A percentile compares a stretch with the other conserved stretches of the same genome.
phyloP scores from a whole-genome alignment of 2,888 invertebrate genomes.

The Poecilus cupreus region DNA sequence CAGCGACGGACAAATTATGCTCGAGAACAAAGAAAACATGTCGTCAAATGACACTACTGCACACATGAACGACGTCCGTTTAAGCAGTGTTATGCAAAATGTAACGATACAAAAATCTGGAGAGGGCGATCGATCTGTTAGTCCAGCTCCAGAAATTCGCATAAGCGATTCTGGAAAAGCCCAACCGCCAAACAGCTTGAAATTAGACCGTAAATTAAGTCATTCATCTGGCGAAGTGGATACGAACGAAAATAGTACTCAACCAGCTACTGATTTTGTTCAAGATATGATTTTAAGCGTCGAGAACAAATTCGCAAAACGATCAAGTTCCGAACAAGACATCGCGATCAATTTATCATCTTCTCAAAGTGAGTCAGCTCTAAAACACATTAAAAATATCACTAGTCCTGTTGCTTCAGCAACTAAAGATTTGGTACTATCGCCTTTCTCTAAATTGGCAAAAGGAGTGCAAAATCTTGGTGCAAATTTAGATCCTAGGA shows the following conservation, averaged over 20 bases:
- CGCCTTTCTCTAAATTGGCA: slow-evolving; percentile 88
- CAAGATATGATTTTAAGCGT: slow-evolving; percentile 61
- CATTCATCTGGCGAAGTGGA: slow-evolving; percentile 83
- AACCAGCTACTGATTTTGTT: slow-evolving; percentile 60
- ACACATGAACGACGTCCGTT: slow-evolving; percentile 70
- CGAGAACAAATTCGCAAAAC: slow-evolving; percentile 66
- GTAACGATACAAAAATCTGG: slow-evolving; percentile 65
- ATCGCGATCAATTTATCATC: slow-evolving; percentile 82
- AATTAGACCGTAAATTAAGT: slow-evolving; percentile 79
- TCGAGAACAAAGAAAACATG: slow-evolving; percentile 70
- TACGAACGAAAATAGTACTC: slow-evolving; percentile 65
- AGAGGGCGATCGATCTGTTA: slow-evolving; percentile 64
- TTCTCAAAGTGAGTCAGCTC: slow-evolving; percentile 87
- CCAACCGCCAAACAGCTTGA: slow-evolving; percentile 75
- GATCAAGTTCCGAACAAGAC: slow-evolving; percentile 81
- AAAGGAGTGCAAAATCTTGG: slow-evolving; percentile 91
- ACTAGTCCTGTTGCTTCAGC: slow-evolving; percentile 80
- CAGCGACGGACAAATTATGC: slow-evolving; percentile 56
- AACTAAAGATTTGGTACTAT: slow-evolving; percentile 81
- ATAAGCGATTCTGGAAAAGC: slow-evolving; percentile 71
- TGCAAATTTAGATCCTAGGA: slow-evolving; percentile 89
- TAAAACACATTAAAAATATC: slow-evolving; percentile 80
- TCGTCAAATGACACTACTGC: slow-evolving; percentile 66
- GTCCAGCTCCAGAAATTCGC: slow-evolving; percentile 80
- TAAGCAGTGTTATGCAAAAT: slow-evolving; percentile 71